Base-by-base conservation (phyloP, 2,113 vertebrate species). In the Crotalus viridis region DNA sequence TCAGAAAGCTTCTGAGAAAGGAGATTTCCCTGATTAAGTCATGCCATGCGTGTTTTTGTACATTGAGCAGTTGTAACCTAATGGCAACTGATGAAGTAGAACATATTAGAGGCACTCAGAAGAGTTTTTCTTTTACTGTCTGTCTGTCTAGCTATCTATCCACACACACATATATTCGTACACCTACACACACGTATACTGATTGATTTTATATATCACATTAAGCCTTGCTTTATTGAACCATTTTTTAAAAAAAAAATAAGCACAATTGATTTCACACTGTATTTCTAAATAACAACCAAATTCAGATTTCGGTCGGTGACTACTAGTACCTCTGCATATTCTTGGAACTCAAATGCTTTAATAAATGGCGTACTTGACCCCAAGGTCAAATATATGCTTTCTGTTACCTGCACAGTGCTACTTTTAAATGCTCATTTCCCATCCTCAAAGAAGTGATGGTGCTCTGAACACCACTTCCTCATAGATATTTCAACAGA, bases 401-500 rank as follows among this genome's bases (percentile, higher is more conserved):
- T 5, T 91, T 86, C 17, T 6, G 24, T 24, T 89, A 43, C 2
- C 22, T 64, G 85, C 57, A 46, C 13, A n/a, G 8, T 22, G 24
- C 26, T 43, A 39, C 55, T 55, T 85, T n/a, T 54, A 43, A 89
- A 92, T 43, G 33, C 39, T 52, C 12, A 4, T 26, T 10, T 33
- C 55, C 24, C 28, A 28, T 48, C 24, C 24, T 54, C 51, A 85
- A 33, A 21, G 46, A 64, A 87, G 87, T 28, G 48, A n/a, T 48
- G 21, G n/a, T 28, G 39, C 52, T 57, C 28, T 56, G n/a, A 33
- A 22, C 3, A 10, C 15, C 26, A 28, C 59, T 90, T 48, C 19
- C 89, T 90, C 7, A 1, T 7, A 33, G 97, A 95, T 94, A 94
- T 92, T 89, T 21, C 87, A 93, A 94, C 92, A 94, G 92, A 81